A percentile compares a stretch with the other conserved stretches of the same genome.
Conservation (phyloP, 2,113 vertebrate genomes). For the Ahaetulla prasina region DNA sequence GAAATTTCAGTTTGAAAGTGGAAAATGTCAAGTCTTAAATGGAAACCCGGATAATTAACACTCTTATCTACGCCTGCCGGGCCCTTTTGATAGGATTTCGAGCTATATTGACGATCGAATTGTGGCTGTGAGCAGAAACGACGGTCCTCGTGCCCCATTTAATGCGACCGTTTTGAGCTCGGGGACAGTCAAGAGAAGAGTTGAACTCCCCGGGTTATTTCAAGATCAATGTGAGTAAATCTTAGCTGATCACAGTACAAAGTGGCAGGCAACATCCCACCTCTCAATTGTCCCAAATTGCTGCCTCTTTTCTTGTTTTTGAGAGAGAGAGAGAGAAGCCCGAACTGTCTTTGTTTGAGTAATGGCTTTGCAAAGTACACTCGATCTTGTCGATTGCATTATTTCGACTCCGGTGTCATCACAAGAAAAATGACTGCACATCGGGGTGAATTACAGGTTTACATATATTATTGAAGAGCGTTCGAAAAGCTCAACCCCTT, state of each 20-base stretch:
- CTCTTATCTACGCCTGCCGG: background rate
- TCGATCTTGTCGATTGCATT: conserved; percentile 58
- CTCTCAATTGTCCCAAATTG: conserved; percentile 56
- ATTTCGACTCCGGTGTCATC: conserved; percentile 34
- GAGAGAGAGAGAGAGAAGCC: conserved; percentile 29
- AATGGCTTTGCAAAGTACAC: conserved; percentile 47
- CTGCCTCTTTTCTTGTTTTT: conserved; percentile 12
- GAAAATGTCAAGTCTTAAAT: background rate
- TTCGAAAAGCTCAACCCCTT: conserved; percentile 49
- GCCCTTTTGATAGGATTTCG: conserved; percentile 29
- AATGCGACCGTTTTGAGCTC: conserved; percentile 17
- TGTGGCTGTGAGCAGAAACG: background rate
- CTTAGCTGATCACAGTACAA: conserved; percentile 49
- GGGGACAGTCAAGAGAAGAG: conserved; percentile 29
- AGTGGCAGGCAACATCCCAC: conserved; percentile 49
- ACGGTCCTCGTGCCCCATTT: conserved; percentile 9
- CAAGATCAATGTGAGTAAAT: conserved; percentile 54
- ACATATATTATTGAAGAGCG: conserved; percentile 56
- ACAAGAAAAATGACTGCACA: conserved; percentile 54
- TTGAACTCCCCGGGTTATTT: conserved; percentile 39
- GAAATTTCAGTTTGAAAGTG: background rate
- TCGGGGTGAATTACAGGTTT: conserved; percentile 59
- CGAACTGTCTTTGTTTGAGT: conserved; percentile 51
- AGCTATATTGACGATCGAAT: conserved; percentile 35
- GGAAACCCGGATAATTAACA: conserved; percentile 31